phyloP scores from a whole-genome alignment of 2,113 vertebrate genomes.

The Gnathonemus echidnorhynchus region DNA sequence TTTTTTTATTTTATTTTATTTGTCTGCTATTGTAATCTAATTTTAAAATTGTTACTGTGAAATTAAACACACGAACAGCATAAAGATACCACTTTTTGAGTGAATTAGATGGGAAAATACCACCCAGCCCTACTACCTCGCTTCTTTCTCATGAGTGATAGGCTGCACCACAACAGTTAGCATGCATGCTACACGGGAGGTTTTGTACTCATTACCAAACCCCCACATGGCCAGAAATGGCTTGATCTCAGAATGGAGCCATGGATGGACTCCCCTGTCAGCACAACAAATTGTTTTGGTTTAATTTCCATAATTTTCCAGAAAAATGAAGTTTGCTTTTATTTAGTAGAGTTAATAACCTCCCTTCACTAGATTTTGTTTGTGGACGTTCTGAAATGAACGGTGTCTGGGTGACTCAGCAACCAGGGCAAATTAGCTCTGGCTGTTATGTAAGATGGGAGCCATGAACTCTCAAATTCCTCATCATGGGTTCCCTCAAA shows the following conservation, averaged over 20 bases:
- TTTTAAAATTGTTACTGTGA: no score
- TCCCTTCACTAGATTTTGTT: neutral
- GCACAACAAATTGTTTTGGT: conserved; percentile 24
- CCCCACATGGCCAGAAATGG: neutral
- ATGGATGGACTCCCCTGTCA: conserved; percentile 22
- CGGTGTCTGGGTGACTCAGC: neutral
- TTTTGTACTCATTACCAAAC: neutral
- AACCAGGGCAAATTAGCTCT: neutral
- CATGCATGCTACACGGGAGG: neutral
- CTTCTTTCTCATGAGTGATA: no score
- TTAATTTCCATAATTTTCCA: conserved; percentile 38
- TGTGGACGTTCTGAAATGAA: neutral
- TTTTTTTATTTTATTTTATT: no score
- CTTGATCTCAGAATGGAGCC: neutral
- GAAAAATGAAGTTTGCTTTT: neutral
- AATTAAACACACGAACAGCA: neutral
- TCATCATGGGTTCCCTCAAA: neutral
- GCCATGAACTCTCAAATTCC: neutral
- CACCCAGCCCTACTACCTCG: no score
- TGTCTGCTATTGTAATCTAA: no score
- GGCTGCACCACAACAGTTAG: no score
- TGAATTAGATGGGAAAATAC: neutral
- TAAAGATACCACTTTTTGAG: neutral
- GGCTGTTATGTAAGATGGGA: neutral
- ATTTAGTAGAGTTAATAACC: neutral